A percentile compares a stretch with the other conserved stretches of the same genome.
These are phyloP conservation scores for Crocodylus rhombifer DNA, from an alignment of 2,797 vertebrate genomes.

Conservation along the genomic window DNA sequence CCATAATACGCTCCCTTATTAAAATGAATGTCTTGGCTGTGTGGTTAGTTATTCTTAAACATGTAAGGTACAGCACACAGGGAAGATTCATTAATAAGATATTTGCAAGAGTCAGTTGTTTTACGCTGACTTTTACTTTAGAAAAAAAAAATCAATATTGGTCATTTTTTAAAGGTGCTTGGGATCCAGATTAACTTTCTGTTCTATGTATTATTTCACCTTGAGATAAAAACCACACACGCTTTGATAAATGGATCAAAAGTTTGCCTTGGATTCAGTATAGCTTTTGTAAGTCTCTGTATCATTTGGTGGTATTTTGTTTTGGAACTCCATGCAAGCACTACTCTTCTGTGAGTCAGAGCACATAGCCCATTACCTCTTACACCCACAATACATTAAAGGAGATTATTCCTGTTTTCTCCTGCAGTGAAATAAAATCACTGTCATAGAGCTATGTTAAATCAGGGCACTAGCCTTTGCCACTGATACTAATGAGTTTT, in stretches of 20 bases:
- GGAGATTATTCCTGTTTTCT: neutral
- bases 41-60: neutral
- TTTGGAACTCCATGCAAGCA: neutral
- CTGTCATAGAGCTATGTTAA: accelerated
- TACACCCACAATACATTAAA: accelerated
- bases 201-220: conserved; percentile 38
- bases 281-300: neutral
- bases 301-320: neutral
- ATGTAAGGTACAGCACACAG: neutral
- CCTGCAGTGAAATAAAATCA: accelerated
- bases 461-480: neutral
- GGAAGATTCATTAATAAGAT: conserved; percentile 15
- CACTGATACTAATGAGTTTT: neutral
- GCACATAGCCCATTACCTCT: neutral
- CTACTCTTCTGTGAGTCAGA: neutral
- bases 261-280: neutral
- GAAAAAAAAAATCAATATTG: neutral
- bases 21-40: conserved; percentile 16
- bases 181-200: conserved; percentile 21
- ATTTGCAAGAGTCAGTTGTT: neutral
- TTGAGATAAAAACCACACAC: neutral
- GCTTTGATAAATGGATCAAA: conserved; percentile 18
- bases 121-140: conserved; percentile 12
- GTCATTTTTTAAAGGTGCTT: neutral
- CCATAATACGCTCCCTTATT: neutral